Evolutionary conservation across 92 coral and sea anemone genomes (phyloP).

Genomic region (Siderastrea radians): DNA sequence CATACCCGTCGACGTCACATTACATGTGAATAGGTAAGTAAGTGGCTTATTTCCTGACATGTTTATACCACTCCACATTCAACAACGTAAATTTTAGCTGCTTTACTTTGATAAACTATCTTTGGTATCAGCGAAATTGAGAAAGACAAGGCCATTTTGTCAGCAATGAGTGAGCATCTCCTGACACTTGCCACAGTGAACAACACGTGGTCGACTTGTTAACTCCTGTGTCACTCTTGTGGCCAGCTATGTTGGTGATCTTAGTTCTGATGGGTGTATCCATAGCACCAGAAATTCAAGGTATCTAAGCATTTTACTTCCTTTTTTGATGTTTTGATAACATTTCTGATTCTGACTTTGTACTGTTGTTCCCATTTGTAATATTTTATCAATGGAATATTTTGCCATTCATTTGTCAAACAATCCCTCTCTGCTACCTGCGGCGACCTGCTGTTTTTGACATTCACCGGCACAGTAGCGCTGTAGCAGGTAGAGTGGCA

Average conservation of each 20-base stretch:
- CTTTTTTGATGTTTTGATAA: neutral
- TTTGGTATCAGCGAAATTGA: neutral
- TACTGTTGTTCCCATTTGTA: neutral
- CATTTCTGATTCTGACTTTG: neutral
- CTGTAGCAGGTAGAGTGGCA: neutral
- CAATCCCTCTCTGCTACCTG: constrained; percentile 5
- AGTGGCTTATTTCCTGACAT: constrained; percentile 21
- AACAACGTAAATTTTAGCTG: constrained; percentile 2
- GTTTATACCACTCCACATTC: constrained; percentile 7
- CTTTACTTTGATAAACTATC: neutral
- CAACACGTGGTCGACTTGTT: constrained; percentile 18
- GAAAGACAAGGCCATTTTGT: neutral
- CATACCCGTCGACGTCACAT: constrained; percentile 38
- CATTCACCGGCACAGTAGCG: constrained; percentile 4
- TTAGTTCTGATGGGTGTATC: constrained; percentile 30
- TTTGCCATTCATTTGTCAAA: constrained; percentile 3
- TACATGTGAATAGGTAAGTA: constrained; percentile 39
- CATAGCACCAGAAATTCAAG: constrained; percentile 11
- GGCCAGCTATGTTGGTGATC: constrained; percentile 20
- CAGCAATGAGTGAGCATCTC: constrained; percentile 11
- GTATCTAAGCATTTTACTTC: neutral
- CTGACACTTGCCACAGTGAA: neutral
- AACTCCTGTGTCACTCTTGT: neutral
- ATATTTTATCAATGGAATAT: neutral
- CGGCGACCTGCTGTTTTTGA: constrained; percentile 18